These are phyloP conservation scores for Drosophila imparisetae DNA, from an alignment of 2,888 invertebrate species.

Conservation along the genomic window DNA sequence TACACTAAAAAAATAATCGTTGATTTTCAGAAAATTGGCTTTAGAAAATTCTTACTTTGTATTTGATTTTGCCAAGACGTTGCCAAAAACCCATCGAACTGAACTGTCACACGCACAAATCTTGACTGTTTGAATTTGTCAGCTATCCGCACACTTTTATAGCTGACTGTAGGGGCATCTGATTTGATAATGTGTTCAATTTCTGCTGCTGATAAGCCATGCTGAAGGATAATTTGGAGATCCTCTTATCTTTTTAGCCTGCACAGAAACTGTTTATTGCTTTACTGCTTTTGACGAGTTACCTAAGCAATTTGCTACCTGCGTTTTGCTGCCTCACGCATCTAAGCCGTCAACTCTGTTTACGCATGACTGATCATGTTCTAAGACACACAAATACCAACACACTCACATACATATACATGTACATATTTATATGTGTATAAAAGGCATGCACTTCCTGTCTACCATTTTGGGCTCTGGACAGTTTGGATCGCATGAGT, in stretches of 20 bases:
- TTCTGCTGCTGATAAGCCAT: constrained; percentile 28
- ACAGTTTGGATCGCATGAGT: constrained; percentile 55
- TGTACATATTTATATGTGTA: not conserved
- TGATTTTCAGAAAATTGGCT: no score
- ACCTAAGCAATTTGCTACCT: constrained; percentile 53
- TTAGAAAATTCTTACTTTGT: constrained; percentile 23
- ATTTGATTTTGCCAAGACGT: constrained; percentile 33
- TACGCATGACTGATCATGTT: constrained; percentile 74
- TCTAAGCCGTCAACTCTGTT: constrained; percentile 61
- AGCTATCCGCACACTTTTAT: constrained; percentile 49
- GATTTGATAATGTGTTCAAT: not conserved
- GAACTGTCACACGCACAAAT: constrained; percentile 7
- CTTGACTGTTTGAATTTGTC: constrained; percentile 39
- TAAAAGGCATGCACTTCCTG: constrained; percentile 62
- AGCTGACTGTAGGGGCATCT: constrained; percentile 24
- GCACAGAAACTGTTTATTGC: constrained; percentile 41
- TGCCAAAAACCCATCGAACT: constrained; percentile 57
- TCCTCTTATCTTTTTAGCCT: constrained; percentile 46
- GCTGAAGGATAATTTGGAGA: constrained; percentile 8
- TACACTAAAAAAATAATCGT: no score
- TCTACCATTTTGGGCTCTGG: constrained; percentile 64
- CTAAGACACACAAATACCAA: constrained; percentile 47
- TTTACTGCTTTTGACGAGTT: constrained; percentile 44
- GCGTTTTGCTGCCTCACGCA: constrained; percentile 47
- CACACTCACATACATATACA: constrained; percentile 11